These are phyloP conservation scores for Meloidogyne exigua DNA, from an alignment of 1,140 invertebrate species.

Conservation along the genomic window DNA sequence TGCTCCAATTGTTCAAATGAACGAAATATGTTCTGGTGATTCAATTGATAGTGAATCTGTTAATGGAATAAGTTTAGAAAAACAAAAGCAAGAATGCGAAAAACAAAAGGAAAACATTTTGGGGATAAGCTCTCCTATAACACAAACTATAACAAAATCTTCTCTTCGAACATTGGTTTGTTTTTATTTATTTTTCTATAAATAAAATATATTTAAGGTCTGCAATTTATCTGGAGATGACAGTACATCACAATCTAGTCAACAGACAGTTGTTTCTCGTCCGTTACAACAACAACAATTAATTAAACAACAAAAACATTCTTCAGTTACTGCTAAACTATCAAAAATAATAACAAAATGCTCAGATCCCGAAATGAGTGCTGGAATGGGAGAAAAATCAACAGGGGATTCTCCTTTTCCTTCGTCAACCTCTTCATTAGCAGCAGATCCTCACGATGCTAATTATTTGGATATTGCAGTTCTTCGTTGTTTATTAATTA, in stretches of 20 bases:
- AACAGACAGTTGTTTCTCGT: constrained; percentile 56
- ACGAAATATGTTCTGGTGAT: constrained; percentile 58
- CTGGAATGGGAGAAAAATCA: constrained; percentile 30
- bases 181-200: no score
- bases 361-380: constrained; percentile 30
- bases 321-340: not conserved
- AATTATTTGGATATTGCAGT: constrained; percentile 94
- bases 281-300: not conserved
- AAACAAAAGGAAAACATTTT: not conserved
- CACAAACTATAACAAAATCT: not conserved
- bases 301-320: constrained; percentile 14
- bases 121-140: not conserved
- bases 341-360: constrained; percentile 18
- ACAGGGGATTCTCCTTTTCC: not conserved
- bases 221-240: constrained; percentile 34
- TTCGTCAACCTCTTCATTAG: constrained; percentile 11
- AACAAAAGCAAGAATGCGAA: not conserved
- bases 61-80: not conserved
- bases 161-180: constrained; percentile 12
- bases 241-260: constrained; percentile 49
- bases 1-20: constrained; percentile 55
- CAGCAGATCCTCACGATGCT: constrained; percentile 75
- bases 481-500: constrained; percentile 88
- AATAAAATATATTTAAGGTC: not conserved
- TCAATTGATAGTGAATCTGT: constrained; percentile 52